Evolutionary conservation across 2,797 vertebrate species (phyloP).

Genomic region (Eleutherodactylus coqui): DNA sequence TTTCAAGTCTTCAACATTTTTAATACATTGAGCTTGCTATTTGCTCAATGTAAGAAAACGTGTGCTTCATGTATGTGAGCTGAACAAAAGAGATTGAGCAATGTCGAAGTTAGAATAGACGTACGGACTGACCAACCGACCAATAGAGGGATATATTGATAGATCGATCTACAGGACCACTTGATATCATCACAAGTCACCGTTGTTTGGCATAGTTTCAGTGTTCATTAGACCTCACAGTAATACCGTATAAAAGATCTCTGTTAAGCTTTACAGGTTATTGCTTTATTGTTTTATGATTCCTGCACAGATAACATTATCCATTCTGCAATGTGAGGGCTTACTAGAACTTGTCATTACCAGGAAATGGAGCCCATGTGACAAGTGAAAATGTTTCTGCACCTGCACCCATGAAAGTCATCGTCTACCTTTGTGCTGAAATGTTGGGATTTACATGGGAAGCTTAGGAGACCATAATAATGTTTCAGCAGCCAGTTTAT

Average conservation of each 20-base stretch:
- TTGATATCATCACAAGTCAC: neutral
- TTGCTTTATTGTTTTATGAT: conserved; percentile 14
- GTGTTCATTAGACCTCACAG: neutral
- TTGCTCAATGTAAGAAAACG: too few species aligned
- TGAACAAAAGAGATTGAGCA: too few species aligned
- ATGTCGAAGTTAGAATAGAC: too few species aligned
- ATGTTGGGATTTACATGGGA: neutral
- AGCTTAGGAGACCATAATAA: neutral
- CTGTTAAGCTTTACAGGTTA: conserved; percentile 25
- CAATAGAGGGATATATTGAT: neutral
- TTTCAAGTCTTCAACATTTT: too few species aligned
- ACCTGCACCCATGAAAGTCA: conserved; percentile 29
- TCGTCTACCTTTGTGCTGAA: conserved; percentile 1
- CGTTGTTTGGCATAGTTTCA: neutral
- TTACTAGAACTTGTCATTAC: neutral
- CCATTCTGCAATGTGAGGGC: neutral
- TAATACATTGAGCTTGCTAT: too few species aligned
- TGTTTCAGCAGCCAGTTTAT: neutral
- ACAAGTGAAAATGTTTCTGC: conserved; percentile 51
- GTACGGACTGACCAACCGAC: too few species aligned
- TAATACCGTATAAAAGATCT: conserved; percentile 3
- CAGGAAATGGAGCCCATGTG: conserved; percentile 46
- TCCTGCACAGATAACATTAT: conserved; percentile 3
- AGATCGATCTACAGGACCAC: neutral
- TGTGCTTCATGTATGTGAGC: too few species aligned